Base-by-base conservation (phyloP, 2,888 invertebrate genomes). In the Parnassius mnemosyne region DNA sequence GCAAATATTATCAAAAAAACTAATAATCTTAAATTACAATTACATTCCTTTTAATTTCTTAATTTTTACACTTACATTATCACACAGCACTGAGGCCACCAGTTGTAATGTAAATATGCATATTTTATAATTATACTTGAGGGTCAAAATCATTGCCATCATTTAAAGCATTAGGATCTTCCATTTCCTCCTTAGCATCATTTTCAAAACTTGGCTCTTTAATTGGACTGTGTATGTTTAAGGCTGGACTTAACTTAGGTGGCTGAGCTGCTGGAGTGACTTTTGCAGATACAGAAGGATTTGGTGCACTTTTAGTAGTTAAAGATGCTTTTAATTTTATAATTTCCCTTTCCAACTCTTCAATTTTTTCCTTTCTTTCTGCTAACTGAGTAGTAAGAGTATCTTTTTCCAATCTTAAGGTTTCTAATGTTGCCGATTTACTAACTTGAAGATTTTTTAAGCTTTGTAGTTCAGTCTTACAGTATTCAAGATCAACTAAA, bases 101-200 rank as follows among this genome's bases (percentile, higher is more conserved):
- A 44, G 47, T 25, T 47, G 12, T 44, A 5, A 53, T 10, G 12
- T 10, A 41, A 42, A 16, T 5, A 12, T 54, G 1, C 1, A 16
- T 5, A 12, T 34, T 43, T 44, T 25, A 41, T 47, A 41, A 50
- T 71, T 83, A 72, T 63, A 86, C 65, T 57, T 85, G 83, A 59
- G 76, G 78, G 67, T 89, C 90, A 80, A 89, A 87, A 47, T 85
- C 85, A 72, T 82, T 85, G 34, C 76, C 84, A 67, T 89, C 89
- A 75, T 85, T 88, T 16, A 86, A 64, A 11, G 74, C 80, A 78
- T 89, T 89, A 1, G 78, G 75, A 60, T 92, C 92, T 66, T 92
- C 92, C n/a, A 90, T 77, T 64, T 91, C 92, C 71, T 92, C 92
- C 66, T 89, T 89, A 42, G 92, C 92, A 81, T 89, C 82, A 75